Evolutionary conservation across 2,797 vertebrate genomes (phyloP), one percentile per base, ranked within the genome.

Genomic region (Chloroceryle inda): DNA sequence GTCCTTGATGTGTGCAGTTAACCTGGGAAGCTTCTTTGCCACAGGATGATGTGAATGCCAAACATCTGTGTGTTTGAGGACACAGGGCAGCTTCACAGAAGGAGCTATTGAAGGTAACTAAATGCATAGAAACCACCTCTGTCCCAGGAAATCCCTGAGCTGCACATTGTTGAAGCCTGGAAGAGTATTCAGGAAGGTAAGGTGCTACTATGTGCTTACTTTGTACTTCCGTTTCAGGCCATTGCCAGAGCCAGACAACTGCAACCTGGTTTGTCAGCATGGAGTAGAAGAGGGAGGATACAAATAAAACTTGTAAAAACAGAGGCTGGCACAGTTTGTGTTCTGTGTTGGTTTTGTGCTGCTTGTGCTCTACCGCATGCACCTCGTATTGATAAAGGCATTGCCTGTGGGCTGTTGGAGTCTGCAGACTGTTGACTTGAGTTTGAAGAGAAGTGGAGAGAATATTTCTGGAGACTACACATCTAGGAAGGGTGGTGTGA

Each of bases 1-100:
- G 76, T 92, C 76, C 62, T 96, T 95, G 87, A 88, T 95, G 82
- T 94, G 91, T 91, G 82, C 61, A 56, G 56, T 73, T 89, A 92
- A 92, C 72, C 56, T 76, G 72, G 55, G 75, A 85, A 88, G 20
- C 33, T 87, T 72, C 81, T 89, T 92, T 92, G 71, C 73, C 82
- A 55, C 61, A 75, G 72, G 82, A 85, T 81, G 45, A 55, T 89
- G 56, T 77, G 61, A 64, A 37, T 85, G 68, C 62, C 64, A 89
- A 16, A 67, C 20, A 23, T 78, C 49, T 89, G 49, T 80, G 80
- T 68, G 16, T 64, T 35, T 94, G 79, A 89, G 89, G 47, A 83
- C 19, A 18, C 9, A 21, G 64, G 73, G 47, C 72, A 68, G 17
- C 4, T 64, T 52, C 3, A 0, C 10, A 50, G 82, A 82, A 83